Conservation (phyloP, 2,113 vertebrate genomes). For the Brachypodius melanocephalos region DNA sequence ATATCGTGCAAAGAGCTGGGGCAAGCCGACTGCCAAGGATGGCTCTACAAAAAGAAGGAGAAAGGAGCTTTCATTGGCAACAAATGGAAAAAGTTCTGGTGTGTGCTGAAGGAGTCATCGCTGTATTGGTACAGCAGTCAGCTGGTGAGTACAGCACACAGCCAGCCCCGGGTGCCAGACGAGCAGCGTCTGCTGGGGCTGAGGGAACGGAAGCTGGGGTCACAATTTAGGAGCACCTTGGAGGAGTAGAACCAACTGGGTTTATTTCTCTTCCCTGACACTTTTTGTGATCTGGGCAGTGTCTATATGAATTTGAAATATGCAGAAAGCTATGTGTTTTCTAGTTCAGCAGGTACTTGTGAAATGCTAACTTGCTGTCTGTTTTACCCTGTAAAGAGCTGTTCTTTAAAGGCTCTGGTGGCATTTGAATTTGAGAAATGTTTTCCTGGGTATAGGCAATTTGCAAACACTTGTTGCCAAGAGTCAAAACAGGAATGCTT, state of each 20-base stretch:
- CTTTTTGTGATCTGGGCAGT: neutral
- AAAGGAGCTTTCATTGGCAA: slow-evolving; percentile 89
- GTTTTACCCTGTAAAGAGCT: neutral
- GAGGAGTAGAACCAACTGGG: neutral
- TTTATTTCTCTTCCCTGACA: neutral
- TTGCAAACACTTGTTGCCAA: neutral
- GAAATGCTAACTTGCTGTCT: neutral
- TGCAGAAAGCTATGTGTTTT: neutral
- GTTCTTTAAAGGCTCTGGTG: neutral
- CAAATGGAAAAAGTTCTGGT: slow-evolving; percentile 99
- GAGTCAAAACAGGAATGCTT: neutral
- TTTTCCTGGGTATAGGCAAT: neutral
- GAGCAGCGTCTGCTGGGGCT: neutral
- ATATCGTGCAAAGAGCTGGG: slow-evolving; percentile 94
- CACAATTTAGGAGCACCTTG: neutral
- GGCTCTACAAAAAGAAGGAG: slow-evolving; percentile 96
- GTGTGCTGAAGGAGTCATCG: slow-evolving; percentile 89
- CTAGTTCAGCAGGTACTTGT: neutral
- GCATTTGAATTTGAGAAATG: neutral
- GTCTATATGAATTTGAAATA: neutral
- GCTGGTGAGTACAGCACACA: slow-evolving; percentile 78
- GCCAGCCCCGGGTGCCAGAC: neutral
- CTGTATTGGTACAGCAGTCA: slow-evolving; percentile 94
- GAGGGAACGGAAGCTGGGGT: neutral
- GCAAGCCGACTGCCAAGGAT: slow-evolving; percentile 90